These are phyloP conservation scores for Candoia aspera DNA, from an alignment of 2,113 vertebrate genomes.

Conservation along the genomic window DNA sequence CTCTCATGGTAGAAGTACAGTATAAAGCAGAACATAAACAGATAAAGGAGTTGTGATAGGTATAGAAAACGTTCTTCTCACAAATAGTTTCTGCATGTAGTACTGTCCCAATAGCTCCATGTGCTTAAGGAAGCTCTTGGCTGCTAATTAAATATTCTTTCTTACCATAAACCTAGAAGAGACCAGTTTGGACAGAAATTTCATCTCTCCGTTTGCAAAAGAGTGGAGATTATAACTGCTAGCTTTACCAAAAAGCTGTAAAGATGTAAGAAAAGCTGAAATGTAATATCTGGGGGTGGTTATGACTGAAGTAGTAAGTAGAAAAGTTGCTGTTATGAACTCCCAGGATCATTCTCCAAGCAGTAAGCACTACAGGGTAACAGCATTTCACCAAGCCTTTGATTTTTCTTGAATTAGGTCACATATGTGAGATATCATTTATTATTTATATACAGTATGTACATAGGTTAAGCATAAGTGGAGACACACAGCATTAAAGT, in stretches of 20 bases:
- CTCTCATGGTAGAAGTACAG: background rate
- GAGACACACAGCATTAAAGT: background rate
- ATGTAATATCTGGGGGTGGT: background rate
- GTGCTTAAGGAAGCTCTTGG: background rate
- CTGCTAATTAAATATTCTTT: background rate
- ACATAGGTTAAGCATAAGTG: background rate
- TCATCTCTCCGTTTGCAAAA: background rate
- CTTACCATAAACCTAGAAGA: background rate
- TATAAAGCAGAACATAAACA: background rate
- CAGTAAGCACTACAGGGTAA: background rate
- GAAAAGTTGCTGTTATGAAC: background rate
- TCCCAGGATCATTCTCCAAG: background rate
- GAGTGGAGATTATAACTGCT: background rate
- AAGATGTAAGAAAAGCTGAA: background rate
- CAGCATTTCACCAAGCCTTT: background rate
- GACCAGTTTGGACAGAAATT: background rate
- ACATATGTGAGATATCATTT: background rate
- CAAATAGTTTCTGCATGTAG: background rate
- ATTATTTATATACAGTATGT: background rate
- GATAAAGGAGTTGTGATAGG: background rate
- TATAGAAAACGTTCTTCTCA: background rate
- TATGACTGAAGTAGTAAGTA: background rate
- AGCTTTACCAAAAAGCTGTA: background rate
- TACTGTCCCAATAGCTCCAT: background rate
- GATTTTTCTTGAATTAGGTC: background rate